Base-by-base conservation (phyloP, 2,888 invertebrate species). In the Gasteruption jaculator region DNA sequence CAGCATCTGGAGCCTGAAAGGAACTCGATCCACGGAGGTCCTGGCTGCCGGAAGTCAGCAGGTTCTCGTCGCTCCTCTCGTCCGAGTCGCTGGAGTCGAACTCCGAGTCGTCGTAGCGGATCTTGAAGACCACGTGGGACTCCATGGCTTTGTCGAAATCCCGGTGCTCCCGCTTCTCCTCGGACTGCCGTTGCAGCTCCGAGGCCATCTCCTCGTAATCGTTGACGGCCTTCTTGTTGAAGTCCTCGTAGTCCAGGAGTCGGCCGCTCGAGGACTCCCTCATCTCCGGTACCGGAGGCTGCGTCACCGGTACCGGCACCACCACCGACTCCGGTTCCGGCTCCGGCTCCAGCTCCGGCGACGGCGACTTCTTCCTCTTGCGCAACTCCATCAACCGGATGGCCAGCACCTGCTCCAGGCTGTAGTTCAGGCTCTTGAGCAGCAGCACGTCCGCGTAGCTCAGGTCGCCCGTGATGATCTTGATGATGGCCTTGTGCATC, bases 401-500 rank as follows among this genome's bases (percentile, higher is more conserved):
- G 15, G 58, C 61, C 42, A 58, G 47, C 2, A 69, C 58, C 38
- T 69, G 62, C 26, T 65, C 63, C 7, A 59, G 46, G 20, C 58
- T 68, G 51, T 68, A 69, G 39, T 69, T 68, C 12, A 70, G 46
- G 20, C 63, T 66, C 38, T 65, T 65, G 18, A 70, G 45, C 20
- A 69, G 42, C 8, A 56, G 41, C 54, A 65, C 56, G 34, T 70
- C 64, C 1, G 63, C 59, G 1, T 59, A 54, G 24, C 55, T 63
- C 10, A 68, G 52, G 4, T 70, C 63, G 3, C 69, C 68, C 5
- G 60, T 61, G 39, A 70, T 69, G 24, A 70, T 68, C 50, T 68
- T 61, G 7, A 66, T 31, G 5, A 70, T 63, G 1, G 69, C 70
- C 39, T 68, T 65, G 41, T 65, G 60, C 49, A 70, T 32, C 68